These are phyloP conservation scores for Trigoniulus corallinus DNA, from an alignment of 1,140 invertebrate genomes.

Conservation along the genomic window DNA sequence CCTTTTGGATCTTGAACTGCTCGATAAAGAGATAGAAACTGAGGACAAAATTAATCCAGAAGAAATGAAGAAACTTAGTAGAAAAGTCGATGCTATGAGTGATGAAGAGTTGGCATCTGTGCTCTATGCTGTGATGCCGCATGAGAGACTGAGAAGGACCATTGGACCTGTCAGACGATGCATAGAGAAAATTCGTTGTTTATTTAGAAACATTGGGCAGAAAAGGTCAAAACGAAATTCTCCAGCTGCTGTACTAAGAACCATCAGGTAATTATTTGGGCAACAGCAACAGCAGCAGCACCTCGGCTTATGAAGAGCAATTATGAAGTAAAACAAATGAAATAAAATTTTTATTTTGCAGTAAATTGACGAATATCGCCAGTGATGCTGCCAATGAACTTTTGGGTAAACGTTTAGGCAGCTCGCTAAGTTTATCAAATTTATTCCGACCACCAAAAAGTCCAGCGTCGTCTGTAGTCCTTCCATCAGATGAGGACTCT, in stretches of 20 bases:
- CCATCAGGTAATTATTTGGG: not conserved
- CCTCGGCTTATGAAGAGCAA: not conserved
- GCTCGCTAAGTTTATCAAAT: not conserved
- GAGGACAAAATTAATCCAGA: not conserved
- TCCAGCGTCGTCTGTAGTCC: not conserved
- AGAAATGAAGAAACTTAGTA: not conserved
- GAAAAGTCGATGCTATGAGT: not conserved
- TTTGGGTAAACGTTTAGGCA: not conserved
- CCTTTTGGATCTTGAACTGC: too few relatives aligned
- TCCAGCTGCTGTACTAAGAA: not conserved
- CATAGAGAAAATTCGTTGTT: not conserved
- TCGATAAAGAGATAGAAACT: too few relatives aligned
- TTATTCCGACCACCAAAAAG: not conserved
- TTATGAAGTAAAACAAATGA: not conserved
- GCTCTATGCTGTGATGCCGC: not conserved
- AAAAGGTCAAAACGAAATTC: not conserved
- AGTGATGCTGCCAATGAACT: not conserved
- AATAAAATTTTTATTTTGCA: too few relatives aligned
- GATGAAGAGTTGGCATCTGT: not conserved
- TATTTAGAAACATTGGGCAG: not conserved
- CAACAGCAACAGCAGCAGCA: not conserved
- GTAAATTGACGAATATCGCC: not conserved
- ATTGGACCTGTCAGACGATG: not conserved
- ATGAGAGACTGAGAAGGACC: not conserved
- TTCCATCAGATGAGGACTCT: not conserved